Percentiles rank a stretch among this genome's conserved stretches.
phyloP scores from a whole-genome alignment of 2,113 vertebrate genomes.

The Heterocephalus glaber region DNA sequence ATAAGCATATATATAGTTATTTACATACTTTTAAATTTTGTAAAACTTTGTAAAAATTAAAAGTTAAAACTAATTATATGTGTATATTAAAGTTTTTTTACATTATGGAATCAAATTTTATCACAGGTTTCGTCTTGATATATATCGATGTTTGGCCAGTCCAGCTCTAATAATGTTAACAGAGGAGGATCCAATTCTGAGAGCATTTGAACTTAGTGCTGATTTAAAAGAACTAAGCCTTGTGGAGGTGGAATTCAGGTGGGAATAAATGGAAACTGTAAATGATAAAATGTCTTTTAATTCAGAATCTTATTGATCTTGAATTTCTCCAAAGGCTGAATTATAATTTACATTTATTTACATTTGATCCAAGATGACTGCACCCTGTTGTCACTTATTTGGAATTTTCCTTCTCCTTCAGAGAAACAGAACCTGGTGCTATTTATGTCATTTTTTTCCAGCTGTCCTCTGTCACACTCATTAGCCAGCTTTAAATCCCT shows the following conservation, averaged over 20 bases:
- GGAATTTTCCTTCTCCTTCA: neutral
- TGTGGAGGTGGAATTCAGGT: slow-evolving; percentile 99
- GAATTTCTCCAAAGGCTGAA: slow-evolving; percentile 24
- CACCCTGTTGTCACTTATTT: neutral
- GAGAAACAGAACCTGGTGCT: neutral
- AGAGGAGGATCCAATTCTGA: slow-evolving; percentile 97
- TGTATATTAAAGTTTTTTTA: slow-evolving; percentile 58
- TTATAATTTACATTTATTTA: slow-evolving; percentile 5
- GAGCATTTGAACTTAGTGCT: slow-evolving; percentile 97
- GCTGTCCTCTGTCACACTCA: neutral
- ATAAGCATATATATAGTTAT: slow-evolving; percentile 13
- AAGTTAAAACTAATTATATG: slow-evolving; percentile 11
- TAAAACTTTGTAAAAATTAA: slow-evolving; percentile 20
- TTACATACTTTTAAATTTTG: slow-evolving; percentile 24
- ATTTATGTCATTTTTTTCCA: neutral
- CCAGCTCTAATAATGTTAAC: slow-evolving; percentile 99
- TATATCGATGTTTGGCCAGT: slow-evolving; percentile 97
- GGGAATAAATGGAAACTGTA: slow-evolving; percentile 65
- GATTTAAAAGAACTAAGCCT: slow-evolving; percentile 98
- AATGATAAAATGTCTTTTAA: slow-evolving; percentile 7
- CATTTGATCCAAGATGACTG: neutral
- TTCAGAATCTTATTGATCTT: neutral
- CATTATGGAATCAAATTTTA: slow-evolving; percentile 67
- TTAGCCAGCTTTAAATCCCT: neutral
- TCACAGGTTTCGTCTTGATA: slow-evolving; percentile 97